Conservation (phyloP, 2,797 vertebrate species). For the Lacerta bilineata region DNA sequence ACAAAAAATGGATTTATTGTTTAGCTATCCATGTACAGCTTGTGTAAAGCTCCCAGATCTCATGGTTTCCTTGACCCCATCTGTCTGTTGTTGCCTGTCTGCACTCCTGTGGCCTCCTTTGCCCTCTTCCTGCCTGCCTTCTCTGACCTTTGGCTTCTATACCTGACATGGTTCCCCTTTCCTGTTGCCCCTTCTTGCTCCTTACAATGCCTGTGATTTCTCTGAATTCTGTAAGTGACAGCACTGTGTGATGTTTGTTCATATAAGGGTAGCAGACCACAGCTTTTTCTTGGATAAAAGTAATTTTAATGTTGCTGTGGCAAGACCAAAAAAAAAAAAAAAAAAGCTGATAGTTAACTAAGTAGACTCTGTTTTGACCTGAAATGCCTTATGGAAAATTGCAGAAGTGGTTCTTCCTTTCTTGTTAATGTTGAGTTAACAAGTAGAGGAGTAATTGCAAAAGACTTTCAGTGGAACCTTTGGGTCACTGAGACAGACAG, state of each 20-base stretch:
- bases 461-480: slow-evolving; percentile 28
- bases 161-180: not conserved
- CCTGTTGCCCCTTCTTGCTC: not conserved
- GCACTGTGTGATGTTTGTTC: not conserved
- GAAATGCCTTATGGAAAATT: slow-evolving; percentile 23
- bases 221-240: not conserved
- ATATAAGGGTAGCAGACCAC: not conserved
- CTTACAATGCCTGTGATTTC: not conserved
- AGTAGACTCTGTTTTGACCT: slow-evolving; percentile 12
- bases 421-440: slow-evolving; percentile 42
- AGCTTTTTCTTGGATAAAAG: not conserved
- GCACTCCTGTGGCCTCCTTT: not conserved
- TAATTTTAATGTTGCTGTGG: not conserved
- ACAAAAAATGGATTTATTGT: not conserved
- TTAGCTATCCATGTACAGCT: not conserved
- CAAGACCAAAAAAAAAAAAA: not conserved
- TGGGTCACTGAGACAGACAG: slow-evolving; percentile 17
- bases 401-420: not conserved
- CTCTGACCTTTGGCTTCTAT: not conserved
- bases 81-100: not conserved
- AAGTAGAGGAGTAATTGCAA: slow-evolving; percentile 42
- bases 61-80: not conserved
- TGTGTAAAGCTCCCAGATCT: not conserved
- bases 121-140: not conserved
- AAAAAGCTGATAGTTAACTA: slow-evolving; percentile 1